Evolutionary conservation across 2,797 vertebrate genomes (phyloP).

Genomic region (Dendrocincla tyrannina): DNA sequence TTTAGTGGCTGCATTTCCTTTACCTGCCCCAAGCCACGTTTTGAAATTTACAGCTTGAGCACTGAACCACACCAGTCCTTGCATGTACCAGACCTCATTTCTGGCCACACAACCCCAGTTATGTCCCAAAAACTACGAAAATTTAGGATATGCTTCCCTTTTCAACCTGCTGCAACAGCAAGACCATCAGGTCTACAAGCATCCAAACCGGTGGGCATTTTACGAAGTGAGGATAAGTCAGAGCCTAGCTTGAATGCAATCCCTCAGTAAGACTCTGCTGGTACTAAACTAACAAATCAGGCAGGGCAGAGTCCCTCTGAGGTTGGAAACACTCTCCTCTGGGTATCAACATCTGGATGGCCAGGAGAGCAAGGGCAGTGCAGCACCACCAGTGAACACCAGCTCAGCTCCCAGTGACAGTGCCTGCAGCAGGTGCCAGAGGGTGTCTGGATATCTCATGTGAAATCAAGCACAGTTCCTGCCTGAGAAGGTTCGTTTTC

Average conservation of each 20-base stretch:
- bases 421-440: accelerated
- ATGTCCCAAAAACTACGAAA: not conserved
- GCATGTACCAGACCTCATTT: not conserved
- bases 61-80: not conserved
- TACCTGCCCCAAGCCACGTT: not conserved
- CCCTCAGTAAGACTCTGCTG: not conserved
- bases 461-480: not conserved
- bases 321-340: not conserved
- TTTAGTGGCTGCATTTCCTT: not conserved
- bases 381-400: not conserved
- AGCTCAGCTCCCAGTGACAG: not conserved
- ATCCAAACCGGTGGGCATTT: not conserved
- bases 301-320: not conserved
- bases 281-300: not conserved
- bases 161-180: not conserved
- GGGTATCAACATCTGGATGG: not conserved
- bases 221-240: not conserved
- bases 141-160: not conserved
- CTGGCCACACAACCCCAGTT: not conserved
- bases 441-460: not conserved
- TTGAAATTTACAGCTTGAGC: not conserved
- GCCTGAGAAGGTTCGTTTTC: not conserved
- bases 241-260: not conserved
- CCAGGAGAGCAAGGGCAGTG: not conserved
- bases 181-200: not conserved